A percentile compares a stretch with the other conserved stretches of the same genome.
Evolutionary conservation across 2,888 invertebrate genomes (phyloP).

Genomic region (Xestia c-nigrum): DNA sequence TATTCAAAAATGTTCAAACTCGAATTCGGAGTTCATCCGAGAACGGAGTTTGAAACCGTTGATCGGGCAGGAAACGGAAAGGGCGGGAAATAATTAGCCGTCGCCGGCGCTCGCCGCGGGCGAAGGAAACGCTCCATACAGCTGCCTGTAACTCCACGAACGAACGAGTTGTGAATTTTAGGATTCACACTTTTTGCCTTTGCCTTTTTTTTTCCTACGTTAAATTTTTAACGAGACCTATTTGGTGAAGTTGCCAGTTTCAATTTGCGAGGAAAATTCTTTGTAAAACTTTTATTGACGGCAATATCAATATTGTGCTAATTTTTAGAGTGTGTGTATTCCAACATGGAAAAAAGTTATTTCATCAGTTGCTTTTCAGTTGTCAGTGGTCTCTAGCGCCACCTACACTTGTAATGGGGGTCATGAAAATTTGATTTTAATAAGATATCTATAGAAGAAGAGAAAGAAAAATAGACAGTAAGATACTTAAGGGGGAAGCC

Average conservation of each 20-base stretch:
- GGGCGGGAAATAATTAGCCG: slow-evolving; percentile 88
- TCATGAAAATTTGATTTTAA: background rate
- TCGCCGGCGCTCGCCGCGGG: slow-evolving; percentile 76
- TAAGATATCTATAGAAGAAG: background rate
- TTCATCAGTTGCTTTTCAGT: background rate
- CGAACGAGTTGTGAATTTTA: slow-evolving; percentile 70
- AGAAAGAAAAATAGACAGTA: background rate
- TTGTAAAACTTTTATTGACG: slow-evolving; percentile 45
- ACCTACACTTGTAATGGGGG: background rate
- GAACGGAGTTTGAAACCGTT: slow-evolving; percentile 67
- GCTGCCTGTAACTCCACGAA: slow-evolving; percentile 69
- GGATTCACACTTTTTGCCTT: slow-evolving; percentile 65
- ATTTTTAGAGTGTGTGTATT: background rate
- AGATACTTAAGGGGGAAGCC: too few relatives aligned
- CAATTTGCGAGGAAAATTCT: background rate
- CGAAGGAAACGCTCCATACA: slow-evolving; percentile 79
- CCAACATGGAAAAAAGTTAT: background rate
- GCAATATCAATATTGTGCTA: background rate
- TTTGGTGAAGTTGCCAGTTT: slow-evolving; percentile 33
- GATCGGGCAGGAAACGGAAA: slow-evolving; percentile 81
- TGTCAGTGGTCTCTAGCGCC: background rate
- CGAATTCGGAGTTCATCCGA: slow-evolving; percentile 66
- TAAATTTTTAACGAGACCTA: slow-evolving; percentile 61
- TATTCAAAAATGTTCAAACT: slow-evolving; percentile 64
- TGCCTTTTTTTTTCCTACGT: slow-evolving; percentile 39